phyloP scores from a whole-genome alignment of 1,140 invertebrate species.

The Monomorium pharaonis region DNA sequence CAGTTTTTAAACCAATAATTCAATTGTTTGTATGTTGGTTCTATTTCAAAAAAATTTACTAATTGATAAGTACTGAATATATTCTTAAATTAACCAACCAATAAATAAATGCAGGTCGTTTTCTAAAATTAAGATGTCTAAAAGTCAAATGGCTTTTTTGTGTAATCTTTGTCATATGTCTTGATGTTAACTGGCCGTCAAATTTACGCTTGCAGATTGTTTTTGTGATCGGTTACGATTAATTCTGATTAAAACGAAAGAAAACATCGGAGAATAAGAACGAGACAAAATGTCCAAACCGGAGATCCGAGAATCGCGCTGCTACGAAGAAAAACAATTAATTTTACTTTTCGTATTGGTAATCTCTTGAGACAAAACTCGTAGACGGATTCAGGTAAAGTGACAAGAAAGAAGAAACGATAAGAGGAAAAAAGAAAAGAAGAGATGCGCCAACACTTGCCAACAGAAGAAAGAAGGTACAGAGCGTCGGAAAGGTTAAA shows the following conservation, averaged over 20 bases:
- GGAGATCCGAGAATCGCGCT: not conserved
- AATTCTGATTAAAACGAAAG: constrained; percentile 25
- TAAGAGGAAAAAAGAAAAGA: too few species aligned
- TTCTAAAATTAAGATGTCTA: too few species aligned
- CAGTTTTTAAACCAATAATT: not conserved
- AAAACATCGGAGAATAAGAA: not conserved
- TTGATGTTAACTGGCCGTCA: not conserved
- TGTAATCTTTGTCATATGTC: not conserved
- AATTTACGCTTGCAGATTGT: constrained; percentile 11
- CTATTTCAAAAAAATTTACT: not conserved
- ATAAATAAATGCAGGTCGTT: too few species aligned
- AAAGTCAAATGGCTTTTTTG: too few species aligned
- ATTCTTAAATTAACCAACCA: not conserved
- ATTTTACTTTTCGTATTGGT: constrained; percentile 47
- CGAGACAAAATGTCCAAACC: not conserved
- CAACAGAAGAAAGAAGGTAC: constrained; percentile 1
- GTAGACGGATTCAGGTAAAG: not conserved
- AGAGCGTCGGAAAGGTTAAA: constrained; percentile 3
- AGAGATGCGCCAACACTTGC: too few species aligned
- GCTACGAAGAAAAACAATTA: constrained; percentile 51
- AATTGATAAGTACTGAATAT: not conserved
- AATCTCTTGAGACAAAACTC: constrained; percentile 17
- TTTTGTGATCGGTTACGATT: constrained; percentile 32
- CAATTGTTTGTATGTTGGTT: not conserved
- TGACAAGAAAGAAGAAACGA: too few species aligned